A percentile compares a stretch with the other conserved stretches of the same genome.
Conservation (phyloP, 2,113 vertebrate genomes). For the Myotis davidii region DNA sequence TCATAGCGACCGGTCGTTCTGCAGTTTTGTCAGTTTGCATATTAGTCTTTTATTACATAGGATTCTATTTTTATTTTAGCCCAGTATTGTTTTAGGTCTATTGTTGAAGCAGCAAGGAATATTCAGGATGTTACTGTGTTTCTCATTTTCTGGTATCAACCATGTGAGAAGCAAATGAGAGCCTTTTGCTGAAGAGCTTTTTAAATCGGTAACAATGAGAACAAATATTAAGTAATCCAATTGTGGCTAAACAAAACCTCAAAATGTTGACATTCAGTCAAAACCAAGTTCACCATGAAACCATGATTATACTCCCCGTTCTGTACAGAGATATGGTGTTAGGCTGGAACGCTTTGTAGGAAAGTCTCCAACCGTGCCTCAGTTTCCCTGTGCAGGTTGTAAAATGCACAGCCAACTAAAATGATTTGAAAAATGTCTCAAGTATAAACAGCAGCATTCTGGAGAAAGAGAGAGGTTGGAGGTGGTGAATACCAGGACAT, state of each 20-base stretch:
- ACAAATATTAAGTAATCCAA: neutral
- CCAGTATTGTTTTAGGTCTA: neutral
- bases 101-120: neutral
- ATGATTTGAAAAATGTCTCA: neutral
- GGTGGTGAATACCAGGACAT: neutral
- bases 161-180: neutral
- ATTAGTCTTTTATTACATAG: too few relatives aligned
- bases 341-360: neutral
- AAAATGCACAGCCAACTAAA: neutral
- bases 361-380: neutral
- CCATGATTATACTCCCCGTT: neutral
- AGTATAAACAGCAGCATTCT: neutral
- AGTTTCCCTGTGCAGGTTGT: neutral
- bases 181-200: neutral
- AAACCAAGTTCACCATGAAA: neutral
- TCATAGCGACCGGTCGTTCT: too few relatives aligned
- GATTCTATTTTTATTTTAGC: neutral
- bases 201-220: neutral
- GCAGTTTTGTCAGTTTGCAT: too few relatives aligned
- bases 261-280: neutral
- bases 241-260: neutral
- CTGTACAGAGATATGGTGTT: neutral
- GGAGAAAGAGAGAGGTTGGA: neutral
- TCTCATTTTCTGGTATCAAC: constrained; percentile 8
- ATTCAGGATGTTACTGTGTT: neutral